Percentiles rank a stretch among this genome's conserved stretches.
These are phyloP conservation scores for Fopius arisanus DNA, from an alignment of 1,140 invertebrate genomes.

Conservation along the genomic window DNA sequence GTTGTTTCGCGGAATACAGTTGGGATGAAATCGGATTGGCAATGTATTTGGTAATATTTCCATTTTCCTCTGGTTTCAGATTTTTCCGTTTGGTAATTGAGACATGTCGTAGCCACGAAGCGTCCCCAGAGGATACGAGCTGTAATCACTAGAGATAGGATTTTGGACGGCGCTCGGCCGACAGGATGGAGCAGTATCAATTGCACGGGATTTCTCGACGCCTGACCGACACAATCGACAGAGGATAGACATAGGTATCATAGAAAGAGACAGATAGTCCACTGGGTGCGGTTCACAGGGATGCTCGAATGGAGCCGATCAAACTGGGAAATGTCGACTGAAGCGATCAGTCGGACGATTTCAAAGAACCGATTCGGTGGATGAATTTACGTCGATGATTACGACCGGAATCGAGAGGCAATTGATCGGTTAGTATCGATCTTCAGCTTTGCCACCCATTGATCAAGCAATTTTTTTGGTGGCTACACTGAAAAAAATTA, in stretches of 20 bases:
- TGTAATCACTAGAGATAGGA: conserved; percentile 14
- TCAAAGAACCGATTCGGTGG: background rate
- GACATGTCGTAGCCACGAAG: background rate
- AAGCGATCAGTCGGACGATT: background rate
- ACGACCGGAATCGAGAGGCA: background rate
- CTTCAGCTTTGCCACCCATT: background rate
- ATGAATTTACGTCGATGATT: background rate
- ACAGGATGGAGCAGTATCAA: conserved; percentile 5
- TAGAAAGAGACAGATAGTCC: background rate
- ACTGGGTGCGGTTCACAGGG: conserved; percentile 14
- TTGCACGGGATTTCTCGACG: conserved; percentile 5
- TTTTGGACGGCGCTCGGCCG: background rate
- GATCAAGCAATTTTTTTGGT: background rate
- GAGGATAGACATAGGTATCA: background rate
- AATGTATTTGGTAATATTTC: background rate
- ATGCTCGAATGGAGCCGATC: conserved; percentile 12
- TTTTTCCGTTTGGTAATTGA: background rate
- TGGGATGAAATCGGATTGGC: background rate
- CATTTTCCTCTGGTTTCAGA: background rate
- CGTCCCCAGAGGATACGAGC: conserved; percentile 9
- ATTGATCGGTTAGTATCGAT: background rate
- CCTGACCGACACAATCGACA: background rate
- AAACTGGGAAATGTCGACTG: conserved; percentile 5
- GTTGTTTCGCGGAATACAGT: background rate
- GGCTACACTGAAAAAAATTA: background rate